These are phyloP conservation scores for Phaetusa simplex DNA, from an alignment of 2,113 vertebrate genomes.

Conservation along the genomic window DNA sequence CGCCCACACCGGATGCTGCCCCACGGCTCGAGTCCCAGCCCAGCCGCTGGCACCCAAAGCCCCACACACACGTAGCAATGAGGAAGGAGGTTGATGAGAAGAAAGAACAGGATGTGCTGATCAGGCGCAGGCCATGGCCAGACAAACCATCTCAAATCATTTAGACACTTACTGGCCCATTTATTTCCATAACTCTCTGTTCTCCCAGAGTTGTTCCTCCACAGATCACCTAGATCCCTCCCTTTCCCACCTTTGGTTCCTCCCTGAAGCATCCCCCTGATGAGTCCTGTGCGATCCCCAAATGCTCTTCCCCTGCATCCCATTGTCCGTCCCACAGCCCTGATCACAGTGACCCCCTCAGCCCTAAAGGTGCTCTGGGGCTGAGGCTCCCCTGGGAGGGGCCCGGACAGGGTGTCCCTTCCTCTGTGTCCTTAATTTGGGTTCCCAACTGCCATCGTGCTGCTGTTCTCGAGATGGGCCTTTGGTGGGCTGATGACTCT, in stretches of 20 bases:
- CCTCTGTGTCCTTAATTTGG: not conserved
- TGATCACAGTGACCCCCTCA: not conserved
- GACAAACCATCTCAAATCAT: not conserved
- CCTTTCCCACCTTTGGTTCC: not conserved
- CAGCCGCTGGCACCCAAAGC: not conserved
- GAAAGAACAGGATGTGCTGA: not conserved
- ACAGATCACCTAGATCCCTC: not conserved
- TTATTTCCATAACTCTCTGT: not conserved
- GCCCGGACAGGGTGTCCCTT: not conserved
- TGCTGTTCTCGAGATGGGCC: not conserved
- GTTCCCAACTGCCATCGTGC: not conserved
- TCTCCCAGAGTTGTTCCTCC: not conserved
- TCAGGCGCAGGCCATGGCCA: not conserved
- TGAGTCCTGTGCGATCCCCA: not conserved
- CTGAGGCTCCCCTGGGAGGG: not conserved
- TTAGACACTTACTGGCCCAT: fast-evolving
- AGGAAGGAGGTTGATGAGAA: not conserved
- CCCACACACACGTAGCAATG: fast-evolving
- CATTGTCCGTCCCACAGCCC: too few species aligned
- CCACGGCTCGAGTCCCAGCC: not conserved
- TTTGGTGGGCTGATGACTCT: not conserved
- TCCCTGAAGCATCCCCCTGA: not conserved
- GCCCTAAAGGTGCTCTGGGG: not conserved
- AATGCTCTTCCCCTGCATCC: too few species aligned
- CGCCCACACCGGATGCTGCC: not conserved